Evolutionary conservation across 2,888 invertebrate genomes (phyloP), one percentile per base, ranked within the genome.

Genomic region (Megastigmus dorsalis): DNA sequence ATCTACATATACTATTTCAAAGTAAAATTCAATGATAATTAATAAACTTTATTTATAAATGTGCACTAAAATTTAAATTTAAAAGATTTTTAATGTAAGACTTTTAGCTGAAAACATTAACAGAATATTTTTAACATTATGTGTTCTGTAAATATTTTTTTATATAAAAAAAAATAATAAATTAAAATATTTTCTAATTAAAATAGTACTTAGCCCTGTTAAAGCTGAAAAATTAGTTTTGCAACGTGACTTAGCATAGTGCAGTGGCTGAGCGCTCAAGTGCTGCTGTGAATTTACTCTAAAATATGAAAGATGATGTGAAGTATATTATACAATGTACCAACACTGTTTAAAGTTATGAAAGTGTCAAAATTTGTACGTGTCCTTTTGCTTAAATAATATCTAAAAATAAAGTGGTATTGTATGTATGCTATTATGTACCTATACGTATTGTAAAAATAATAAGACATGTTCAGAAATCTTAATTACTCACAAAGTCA

Each of bases 221-320:
- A 65, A n/a, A n/a, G 18, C 7, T 13, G 10, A 26, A 48, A 26
- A 33, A 50, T 43, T 23, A 15, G 52, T 23, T 30, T 50, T 38
- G 18, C 6, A 45, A 33, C 2, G 15, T 23, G 45, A 28, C n/a
- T 41, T 30, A 48, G 7, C 26, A 23, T 18, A 50, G 60, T 68
- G 67, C 67, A 73, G 63, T 63, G 52, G 26, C 54, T 75, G 74
- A 75, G 70, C 70, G 74, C 41, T 75, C 66, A 60, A 70, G 74
- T 75, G 65, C 70, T 70, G 59, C 69, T 75, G 59, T 65, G 45
- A 59, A 41, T 71, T 57, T 50, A 23, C 20, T 41, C 33, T 62
- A 62, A 43, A 41, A 38, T 3, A 43, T 20, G n/a, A 20, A 41
- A 23, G 33, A n/a, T 13, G 28, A 13, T 6, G 15, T 52, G 1